Conservation (phyloP, 1,140 invertebrate genomes). For the Pteromalus puparum region DNA sequence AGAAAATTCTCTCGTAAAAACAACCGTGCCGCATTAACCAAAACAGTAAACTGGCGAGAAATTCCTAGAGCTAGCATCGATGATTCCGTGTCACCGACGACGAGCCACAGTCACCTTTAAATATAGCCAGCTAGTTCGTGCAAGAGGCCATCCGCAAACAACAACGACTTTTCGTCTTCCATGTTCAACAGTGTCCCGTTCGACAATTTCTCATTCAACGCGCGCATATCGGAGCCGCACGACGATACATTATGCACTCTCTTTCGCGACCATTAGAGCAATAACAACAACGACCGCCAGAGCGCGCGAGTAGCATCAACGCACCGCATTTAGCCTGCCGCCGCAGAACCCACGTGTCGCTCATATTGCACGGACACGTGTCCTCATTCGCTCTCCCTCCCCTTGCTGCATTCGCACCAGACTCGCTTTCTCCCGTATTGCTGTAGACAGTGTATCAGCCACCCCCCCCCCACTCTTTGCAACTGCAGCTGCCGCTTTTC, state of each 20-base stretch:
- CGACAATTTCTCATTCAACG: not conserved
- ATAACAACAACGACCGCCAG: not conserved
- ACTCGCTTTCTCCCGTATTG: constrained; percentile 1
- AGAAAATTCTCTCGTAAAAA: no score
- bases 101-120: not conserved
- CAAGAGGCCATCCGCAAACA: not conserved
- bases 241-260: no score
- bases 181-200: not conserved
- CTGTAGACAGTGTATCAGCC: not conserved
- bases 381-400: constrained; percentile 24
- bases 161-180: not conserved
- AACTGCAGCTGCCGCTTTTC: not conserved
- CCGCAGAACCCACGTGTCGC: constrained; percentile 12
- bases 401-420: not conserved
- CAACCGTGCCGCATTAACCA: no score
- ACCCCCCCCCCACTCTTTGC: not conserved
- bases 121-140: not conserved
- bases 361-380: constrained; percentile 21
- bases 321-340: not conserved
- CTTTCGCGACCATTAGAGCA: no score
- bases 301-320: not conserved
- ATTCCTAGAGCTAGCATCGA: not conserved
- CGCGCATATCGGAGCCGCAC: no score
- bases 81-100: not conserved
- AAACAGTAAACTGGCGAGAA: no score